Evolutionary conservation across 2,113 vertebrate genomes (phyloP), one percentile per base, ranked within the genome.

Genomic region (Plecturocebus donacophilus): DNA sequence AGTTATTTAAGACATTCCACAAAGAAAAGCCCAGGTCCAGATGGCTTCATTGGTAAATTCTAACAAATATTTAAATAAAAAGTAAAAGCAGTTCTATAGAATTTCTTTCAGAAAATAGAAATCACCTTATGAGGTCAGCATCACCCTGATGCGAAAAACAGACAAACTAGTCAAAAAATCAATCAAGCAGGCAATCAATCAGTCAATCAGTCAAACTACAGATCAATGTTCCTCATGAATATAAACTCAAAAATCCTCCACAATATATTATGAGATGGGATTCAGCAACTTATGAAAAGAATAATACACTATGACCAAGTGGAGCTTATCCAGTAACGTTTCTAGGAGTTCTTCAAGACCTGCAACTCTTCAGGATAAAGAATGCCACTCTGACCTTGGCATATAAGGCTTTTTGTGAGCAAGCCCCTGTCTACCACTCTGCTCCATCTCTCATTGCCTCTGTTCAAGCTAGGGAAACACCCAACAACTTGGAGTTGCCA

Each of bases 21-120:
- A 66, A 82, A 79, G 61, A 92, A 80, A 82, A 79, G n/a, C n/a
- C 13, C 35, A 49, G 61, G 30, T 27, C 38, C 58, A 83, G 66
- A 56, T 83, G 27, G 68, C n/a, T 77, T 94, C 32, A 45, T 73
- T 89, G n/a, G 32, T 47, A 71, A 86, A 87, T 83, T 95, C 47
- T 91, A 85, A 5, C 20, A 82, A 80, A 91, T 38, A 87, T 85
- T 42, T 81, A 79, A 68, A 75, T 40, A 95, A 84, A 32, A 84
- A 76, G 88, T 82, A 87, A 89, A 23, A 70, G 23, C 20, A 81
- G 32, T 47, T 81, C 32, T 88, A 87, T 19, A 30, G 54, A 93
- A 45, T 93, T 79, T 73, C 8, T 49, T 85, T 84, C 83, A 70
- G 81, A 85, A 95, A 85, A 77, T 76, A 93, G n/a, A 87, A 84